These are phyloP conservation scores for Xerus inauris DNA, from an alignment of 2,113 vertebrate genomes.

Conservation along the genomic window DNA sequence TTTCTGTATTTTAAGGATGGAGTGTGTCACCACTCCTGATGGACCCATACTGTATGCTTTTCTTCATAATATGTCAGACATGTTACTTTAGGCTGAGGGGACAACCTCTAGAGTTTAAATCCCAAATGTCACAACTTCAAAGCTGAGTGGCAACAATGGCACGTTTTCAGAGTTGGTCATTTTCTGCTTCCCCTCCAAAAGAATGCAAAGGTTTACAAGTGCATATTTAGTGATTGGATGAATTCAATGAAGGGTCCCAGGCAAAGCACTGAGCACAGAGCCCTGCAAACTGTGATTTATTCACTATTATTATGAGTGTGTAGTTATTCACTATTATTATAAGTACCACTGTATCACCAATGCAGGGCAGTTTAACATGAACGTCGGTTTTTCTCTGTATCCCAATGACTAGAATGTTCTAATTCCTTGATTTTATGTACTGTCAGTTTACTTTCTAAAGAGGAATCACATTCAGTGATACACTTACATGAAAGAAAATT, in stretches of 20 bases:
- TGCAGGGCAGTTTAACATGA: background rate
- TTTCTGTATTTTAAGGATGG: background rate
- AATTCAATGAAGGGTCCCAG: background rate
- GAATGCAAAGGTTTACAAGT: background rate
- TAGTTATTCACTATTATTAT: background rate
- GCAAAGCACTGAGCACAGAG: background rate
- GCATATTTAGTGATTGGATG: background rate
- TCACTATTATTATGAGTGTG: background rate
- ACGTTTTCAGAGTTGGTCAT: background rate
- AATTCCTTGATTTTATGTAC: background rate
- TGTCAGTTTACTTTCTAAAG: background rate
- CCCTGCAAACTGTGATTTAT: background rate
- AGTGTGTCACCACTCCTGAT: background rate
- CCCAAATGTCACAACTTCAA: background rate
- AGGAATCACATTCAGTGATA: background rate
- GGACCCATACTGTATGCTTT: background rate
- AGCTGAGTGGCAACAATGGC: background rate
- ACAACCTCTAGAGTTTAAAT: background rate
- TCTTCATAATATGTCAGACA: background rate
- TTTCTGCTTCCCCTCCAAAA: background rate
- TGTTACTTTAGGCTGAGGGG: background rate
- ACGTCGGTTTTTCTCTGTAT: background rate
- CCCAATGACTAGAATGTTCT: background rate
- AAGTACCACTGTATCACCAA: background rate
- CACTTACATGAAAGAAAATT: background rate